Evolutionary conservation across 2,113 vertebrate genomes (phyloP).

Genomic region (Pao palembangensis): DNA sequence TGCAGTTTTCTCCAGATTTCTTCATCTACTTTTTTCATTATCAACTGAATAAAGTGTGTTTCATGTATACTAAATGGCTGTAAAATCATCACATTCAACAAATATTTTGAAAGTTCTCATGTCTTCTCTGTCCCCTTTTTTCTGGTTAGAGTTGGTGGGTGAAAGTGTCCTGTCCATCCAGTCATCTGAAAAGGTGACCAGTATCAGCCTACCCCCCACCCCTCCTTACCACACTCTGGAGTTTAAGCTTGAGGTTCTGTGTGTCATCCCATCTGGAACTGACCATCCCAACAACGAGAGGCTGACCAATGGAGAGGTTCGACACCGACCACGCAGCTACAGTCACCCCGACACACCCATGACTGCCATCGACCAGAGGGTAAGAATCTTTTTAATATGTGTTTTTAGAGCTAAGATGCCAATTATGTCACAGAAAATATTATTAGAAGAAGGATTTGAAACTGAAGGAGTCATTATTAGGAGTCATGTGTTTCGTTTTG

Average conservation of each 20-base stretch:
- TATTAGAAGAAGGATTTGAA: too few relatives aligned
- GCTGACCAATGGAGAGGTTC: constrained; percentile 77
- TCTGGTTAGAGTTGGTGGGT: constrained; percentile 75
- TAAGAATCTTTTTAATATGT: constrained; percentile 37
- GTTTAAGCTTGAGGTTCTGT: constrained; percentile 92
- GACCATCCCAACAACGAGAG: constrained; percentile 68
- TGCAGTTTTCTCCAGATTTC: too few relatives aligned
- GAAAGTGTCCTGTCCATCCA: constrained; percentile 81
- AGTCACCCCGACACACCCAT: constrained; percentile 78
- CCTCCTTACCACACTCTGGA: constrained; percentile 90
- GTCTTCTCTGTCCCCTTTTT: background rate
- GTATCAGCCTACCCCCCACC: constrained; percentile 84
- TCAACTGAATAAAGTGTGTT: too few relatives aligned
- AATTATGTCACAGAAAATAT: too few relatives aligned
- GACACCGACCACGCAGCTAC: constrained; percentile 75
- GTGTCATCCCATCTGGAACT: constrained; percentile 79
- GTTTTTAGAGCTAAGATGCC: background rate
- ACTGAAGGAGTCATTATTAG: too few relatives aligned
- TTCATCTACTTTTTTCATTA: too few relatives aligned
- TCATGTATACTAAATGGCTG: too few relatives aligned
- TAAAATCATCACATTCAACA: too few relatives aligned
- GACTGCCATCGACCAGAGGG: constrained; percentile 88
- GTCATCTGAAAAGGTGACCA: constrained; percentile 92
- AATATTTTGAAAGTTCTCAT: background rate
- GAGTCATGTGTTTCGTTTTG: too few relatives aligned